Percentiles rank a stretch among this genome's conserved stretches.
phyloP scores from a whole-genome alignment of 2,113 vertebrate genomes.

The Notothenia coriiceps region DNA sequence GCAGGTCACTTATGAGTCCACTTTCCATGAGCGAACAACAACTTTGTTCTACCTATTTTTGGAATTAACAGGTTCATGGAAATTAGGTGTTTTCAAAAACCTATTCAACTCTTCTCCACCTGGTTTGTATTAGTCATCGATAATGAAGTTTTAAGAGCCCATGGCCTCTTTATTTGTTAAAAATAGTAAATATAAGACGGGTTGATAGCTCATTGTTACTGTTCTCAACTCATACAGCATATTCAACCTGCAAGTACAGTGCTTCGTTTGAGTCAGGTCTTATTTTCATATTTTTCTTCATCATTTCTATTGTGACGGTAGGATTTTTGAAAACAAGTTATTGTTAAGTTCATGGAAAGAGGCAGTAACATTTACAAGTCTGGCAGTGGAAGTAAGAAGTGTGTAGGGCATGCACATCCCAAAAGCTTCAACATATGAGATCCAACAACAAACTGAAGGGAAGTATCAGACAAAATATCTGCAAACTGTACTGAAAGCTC shows the following conservation, averaged over 20 bases:
- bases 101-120: neutral
- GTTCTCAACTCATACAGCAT: no score
- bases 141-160: neutral
- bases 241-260: no score
- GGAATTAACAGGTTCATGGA: neutral
- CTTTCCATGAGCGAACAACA: neutral
- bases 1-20: neutral
- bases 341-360: no score
- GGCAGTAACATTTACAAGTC: no score
- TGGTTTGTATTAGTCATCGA: neutral
- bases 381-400: no score
- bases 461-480: neutral
- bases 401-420: no score
- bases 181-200: neutral
- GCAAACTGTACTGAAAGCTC: neutral
- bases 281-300: no score
- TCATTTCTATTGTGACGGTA: no score
- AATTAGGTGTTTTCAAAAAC: neutral
- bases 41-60: neutral
- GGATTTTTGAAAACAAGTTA: no score
- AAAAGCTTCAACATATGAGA: neutral
- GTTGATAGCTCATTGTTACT: no score
- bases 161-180: neutral
- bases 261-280: no score
- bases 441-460: no score